phyloP scores from a whole-genome alignment of 2,888 invertebrate genomes.

The Glaucopsyche alexis region DNA sequence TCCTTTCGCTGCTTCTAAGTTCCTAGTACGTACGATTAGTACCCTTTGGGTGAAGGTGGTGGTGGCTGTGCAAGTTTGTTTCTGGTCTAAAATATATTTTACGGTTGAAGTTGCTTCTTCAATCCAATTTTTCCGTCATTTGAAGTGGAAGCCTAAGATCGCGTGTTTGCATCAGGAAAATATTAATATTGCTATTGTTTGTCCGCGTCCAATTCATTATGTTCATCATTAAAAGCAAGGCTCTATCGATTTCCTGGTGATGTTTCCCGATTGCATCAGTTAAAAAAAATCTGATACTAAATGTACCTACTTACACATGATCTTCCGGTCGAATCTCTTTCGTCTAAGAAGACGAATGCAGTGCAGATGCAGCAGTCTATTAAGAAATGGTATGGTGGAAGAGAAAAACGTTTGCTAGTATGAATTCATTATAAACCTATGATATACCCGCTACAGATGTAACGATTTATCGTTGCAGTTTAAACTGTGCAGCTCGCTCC shows the following conservation, averaged over 20 bases:
- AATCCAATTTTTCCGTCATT: constrained; percentile 1
- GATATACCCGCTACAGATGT: too few relatives aligned
- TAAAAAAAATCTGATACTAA: background rate
- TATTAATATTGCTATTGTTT: constrained; percentile 41
- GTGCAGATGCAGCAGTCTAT: too few relatives aligned
- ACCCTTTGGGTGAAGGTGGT: background rate
- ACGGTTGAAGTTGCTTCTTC: too few relatives aligned
- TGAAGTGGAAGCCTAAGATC: constrained; percentile 29
- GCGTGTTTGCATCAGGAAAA: constrained; percentile 40
- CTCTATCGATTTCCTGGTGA: constrained; percentile 39
- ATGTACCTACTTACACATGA: background rate
- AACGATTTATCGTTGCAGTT: too few relatives aligned
- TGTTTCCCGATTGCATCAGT: constrained; percentile 39
- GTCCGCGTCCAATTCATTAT: constrained; percentile 39
- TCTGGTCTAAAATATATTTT: background rate
- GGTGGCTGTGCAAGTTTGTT: background rate
- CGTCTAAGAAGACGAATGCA: too few relatives aligned
- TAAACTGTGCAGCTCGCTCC: too few relatives aligned
- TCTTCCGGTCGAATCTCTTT: constrained; percentile 9
- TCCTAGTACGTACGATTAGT: too few relatives aligned
- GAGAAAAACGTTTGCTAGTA: background rate
- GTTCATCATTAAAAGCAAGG: constrained; percentile 39
- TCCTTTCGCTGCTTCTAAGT: too few relatives aligned
- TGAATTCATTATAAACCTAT: too few relatives aligned
- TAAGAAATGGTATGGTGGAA: too few relatives aligned